phyloP scores from a whole-genome alignment of 30 jellyfish, hydroid and myxozoan species.

The Nemopilema nomurai region DNA sequence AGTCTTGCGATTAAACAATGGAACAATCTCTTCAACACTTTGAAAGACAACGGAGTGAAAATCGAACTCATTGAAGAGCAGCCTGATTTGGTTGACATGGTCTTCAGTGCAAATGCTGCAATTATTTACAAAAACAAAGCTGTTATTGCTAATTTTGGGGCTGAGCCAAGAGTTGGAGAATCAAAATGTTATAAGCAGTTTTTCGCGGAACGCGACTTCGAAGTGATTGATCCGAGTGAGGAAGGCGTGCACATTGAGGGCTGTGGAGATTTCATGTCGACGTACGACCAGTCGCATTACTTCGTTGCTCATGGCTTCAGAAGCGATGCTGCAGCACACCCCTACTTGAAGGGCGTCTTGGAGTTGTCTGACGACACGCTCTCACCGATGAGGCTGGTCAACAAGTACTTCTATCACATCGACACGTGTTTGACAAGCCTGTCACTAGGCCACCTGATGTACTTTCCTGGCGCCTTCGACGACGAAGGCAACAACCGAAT shows the following conservation, averaged over 20 bases:
- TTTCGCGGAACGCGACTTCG: conserved; percentile 67
- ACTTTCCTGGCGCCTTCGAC: conserved; percentile 57
- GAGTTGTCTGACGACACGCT: conserved; percentile 18
- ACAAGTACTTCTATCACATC: conserved; percentile 59
- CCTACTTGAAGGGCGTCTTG: conserved; percentile 46
- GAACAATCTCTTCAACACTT: conserved; percentile 48
- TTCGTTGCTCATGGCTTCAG: conserved; percentile 70
- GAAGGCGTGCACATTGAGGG: conserved; percentile 75
- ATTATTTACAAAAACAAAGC: conserved; percentile 48
- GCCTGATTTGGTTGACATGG: conserved; percentile 68
- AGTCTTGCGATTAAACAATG: conserved; percentile 43
- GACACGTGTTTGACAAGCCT: conserved; percentile 75
- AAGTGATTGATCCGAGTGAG: conserved; percentile 56
- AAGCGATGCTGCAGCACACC: conserved; percentile 65
- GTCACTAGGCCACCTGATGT: conserved; percentile 65
- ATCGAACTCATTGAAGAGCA: conserved; percentile 55
- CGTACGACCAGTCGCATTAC: conserved; percentile 57
- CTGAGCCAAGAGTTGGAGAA: conserved; percentile 65
- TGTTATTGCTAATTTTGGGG: conserved; percentile 60
- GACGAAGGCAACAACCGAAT: conserved; percentile 64
- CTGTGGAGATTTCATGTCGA: conserved; percentile 71
- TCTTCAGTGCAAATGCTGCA: conserved; percentile 67
- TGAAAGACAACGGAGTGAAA: conserved; percentile 40
- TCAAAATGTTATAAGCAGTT: conserved; percentile 51
- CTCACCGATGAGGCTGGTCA: conserved; percentile 59